Percentiles rank a stretch among this genome's conserved stretches.
These are phyloP conservation scores for Semicossyphus pulcher DNA, from an alignment of 2,113 vertebrate species.

Conservation along the genomic window DNA sequence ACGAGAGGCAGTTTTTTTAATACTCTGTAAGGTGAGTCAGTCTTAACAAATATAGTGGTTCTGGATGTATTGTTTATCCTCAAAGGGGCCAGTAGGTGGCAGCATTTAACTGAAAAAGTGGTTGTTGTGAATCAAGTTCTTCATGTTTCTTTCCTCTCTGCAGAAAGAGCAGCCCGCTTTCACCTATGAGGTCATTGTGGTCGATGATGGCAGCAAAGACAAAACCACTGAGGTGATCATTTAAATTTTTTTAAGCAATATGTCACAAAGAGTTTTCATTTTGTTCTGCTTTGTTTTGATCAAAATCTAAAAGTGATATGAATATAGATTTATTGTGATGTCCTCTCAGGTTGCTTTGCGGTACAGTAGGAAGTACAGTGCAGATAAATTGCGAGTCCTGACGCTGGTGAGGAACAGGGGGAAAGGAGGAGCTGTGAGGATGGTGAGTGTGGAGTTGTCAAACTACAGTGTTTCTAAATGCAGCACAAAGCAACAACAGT, in stretches of 20 bases:
- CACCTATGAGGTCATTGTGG: conserved; percentile 94
- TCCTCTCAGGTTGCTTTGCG: conserved; percentile 87
- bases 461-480: not conserved
- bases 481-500: not conserved
- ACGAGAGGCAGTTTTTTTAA: not conserved
- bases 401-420: conserved; percentile 91
- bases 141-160: conserved; percentile 39
- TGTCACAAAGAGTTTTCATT: not conserved
- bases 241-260: not conserved
- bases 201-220: conserved; percentile 96
- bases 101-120: conserved; percentile 32
- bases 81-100: conserved; percentile 64
- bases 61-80: not conserved
- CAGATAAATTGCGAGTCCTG: conserved; percentile 92
- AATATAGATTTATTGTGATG: not conserved
- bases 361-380: conserved; percentile 89
- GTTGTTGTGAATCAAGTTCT: not conserved
- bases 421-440: conserved; percentile 94
- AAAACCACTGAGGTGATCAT: conserved; percentile 89
- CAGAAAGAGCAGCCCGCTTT: conserved; percentile 89
- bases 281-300: not conserved
- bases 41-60: not conserved
- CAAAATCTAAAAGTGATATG: not conserved
- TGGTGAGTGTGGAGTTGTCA: conserved; percentile 82
- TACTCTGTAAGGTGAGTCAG: not conserved